phyloP scores from a whole-genome alignment of 2,888 invertebrate species.

The Harpalus rubripes region DNA sequence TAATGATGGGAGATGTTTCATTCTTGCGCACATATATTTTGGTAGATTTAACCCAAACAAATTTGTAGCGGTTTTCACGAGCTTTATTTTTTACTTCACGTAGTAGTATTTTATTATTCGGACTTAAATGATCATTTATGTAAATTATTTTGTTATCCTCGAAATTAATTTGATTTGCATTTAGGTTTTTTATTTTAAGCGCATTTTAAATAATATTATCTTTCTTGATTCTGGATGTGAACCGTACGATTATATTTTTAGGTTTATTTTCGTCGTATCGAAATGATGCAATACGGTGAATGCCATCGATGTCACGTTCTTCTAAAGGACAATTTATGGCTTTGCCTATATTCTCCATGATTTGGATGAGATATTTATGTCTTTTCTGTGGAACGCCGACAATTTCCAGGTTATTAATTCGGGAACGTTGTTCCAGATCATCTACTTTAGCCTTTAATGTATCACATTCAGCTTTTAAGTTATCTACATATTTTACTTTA shows the following conservation, averaged over 20 bases:
- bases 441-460: not conserved
- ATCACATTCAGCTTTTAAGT: not conserved
- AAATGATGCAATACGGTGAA: constrained; percentile 12
- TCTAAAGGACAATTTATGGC: not conserved
- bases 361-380: constrained; percentile 16
- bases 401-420: constrained; percentile 21
- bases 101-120: no score
- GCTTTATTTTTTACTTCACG: no score
- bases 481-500: constrained; percentile 9
- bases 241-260: constrained; percentile 17
- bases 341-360: not conserved
- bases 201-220: no score
- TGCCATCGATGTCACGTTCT: not conserved
- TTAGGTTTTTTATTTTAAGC: no score
- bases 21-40: no score
- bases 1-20: no score
- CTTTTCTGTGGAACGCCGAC: constrained; percentile 12
- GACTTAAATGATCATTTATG: no score
- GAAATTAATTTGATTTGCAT: no score
- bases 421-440: constrained; percentile 10
- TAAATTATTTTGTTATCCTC: no score
- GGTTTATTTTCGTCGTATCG: not conserved
- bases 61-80: no score
- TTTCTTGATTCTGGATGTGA: not conserved
- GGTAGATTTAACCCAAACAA: no score